Conservation (phyloP, 2,888 invertebrate species). For the Hydrotaea diabolus region DNA sequence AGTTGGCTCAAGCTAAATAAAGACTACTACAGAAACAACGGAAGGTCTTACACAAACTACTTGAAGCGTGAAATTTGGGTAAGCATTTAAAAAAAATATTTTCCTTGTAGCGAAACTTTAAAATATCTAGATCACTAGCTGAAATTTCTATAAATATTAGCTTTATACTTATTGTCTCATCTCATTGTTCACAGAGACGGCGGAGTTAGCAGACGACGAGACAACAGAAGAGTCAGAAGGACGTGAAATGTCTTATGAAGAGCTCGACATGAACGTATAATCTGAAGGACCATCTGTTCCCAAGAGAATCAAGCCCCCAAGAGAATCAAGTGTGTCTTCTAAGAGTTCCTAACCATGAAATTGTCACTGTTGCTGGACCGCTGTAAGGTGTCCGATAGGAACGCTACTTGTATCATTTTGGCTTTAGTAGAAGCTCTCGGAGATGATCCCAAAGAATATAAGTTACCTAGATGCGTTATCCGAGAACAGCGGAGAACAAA, state of each 20-base stretch:
- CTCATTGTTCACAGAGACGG: background rate
- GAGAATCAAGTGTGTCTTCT: too few species aligned
- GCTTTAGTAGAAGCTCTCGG: slow-evolving; percentile 30
- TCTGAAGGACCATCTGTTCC: background rate
- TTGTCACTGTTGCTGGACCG: slow-evolving; percentile 34
- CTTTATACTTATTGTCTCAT: background rate
- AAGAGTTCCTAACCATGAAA: background rate
- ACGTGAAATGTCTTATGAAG: too few species aligned
- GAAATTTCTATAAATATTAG: background rate
- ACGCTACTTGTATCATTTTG: slow-evolving; percentile 31
- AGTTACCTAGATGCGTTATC: slow-evolving; percentile 28
- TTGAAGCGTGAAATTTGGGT: background rate
- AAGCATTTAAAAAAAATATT: background rate
- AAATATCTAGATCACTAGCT: background rate
- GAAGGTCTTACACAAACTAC: too few species aligned
- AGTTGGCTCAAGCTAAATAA: too few species aligned
- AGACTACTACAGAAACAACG: too few species aligned
- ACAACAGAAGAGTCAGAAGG: too few species aligned
- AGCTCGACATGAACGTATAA: too few species aligned
- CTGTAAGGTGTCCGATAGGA: slow-evolving; percentile 35
- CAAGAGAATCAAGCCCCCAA: too few species aligned
- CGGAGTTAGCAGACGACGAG: slow-evolving; percentile 2
- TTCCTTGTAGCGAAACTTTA: slow-evolving; percentile 8
- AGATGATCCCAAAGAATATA: slow-evolving; percentile 21
- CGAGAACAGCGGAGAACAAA: slow-evolving; percentile 11